Conservation (phyloP, 2,888 invertebrate species). For the Xylota segnis region DNA sequence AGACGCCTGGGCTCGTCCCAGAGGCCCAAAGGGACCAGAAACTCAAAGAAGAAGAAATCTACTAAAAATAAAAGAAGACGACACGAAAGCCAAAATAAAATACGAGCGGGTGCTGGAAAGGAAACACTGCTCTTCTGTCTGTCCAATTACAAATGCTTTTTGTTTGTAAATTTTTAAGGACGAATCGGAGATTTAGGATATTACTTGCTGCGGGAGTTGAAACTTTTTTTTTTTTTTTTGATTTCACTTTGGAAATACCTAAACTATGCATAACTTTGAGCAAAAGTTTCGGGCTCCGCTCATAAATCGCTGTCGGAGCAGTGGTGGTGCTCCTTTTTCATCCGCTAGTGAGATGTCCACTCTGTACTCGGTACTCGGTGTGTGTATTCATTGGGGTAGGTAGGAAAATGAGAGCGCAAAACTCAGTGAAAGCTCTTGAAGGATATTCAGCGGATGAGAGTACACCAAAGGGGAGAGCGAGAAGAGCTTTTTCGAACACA, state of each 20-base stretch:
- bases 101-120: not conserved
- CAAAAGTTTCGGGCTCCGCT: constrained; percentile 53
- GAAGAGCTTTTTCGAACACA: constrained; percentile 64
- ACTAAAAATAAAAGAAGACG: not conserved
- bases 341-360: constrained; percentile 29
- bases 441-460: constrained; percentile 63
- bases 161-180: constrained; percentile 39
- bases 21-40: not conserved
- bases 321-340: constrained; percentile 58
- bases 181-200: constrained; percentile 28
- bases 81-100: constrained; percentile 4
- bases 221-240: constrained; percentile 29
- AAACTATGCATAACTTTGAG: constrained; percentile 67
- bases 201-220: constrained; percentile 23
- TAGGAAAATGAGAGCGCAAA: constrained; percentile 27
- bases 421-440: not conserved
- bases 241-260: constrained; percentile 4
- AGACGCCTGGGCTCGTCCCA: not conserved
- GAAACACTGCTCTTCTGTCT: not conserved
- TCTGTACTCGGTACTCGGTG: too few relatives aligned
- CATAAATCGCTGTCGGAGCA: constrained; percentile 44
- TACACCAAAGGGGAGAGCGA: not conserved
- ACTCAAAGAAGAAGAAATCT: not conserved
- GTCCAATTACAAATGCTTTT: constrained; percentile 32
- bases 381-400: constrained; percentile 71